Percentiles rank a stretch among this genome's conserved stretches.
These are phyloP conservation scores for Silurus lanzhouensis DNA, from an alignment of 2,797 vertebrate species.

Conservation along the genomic window DNA sequence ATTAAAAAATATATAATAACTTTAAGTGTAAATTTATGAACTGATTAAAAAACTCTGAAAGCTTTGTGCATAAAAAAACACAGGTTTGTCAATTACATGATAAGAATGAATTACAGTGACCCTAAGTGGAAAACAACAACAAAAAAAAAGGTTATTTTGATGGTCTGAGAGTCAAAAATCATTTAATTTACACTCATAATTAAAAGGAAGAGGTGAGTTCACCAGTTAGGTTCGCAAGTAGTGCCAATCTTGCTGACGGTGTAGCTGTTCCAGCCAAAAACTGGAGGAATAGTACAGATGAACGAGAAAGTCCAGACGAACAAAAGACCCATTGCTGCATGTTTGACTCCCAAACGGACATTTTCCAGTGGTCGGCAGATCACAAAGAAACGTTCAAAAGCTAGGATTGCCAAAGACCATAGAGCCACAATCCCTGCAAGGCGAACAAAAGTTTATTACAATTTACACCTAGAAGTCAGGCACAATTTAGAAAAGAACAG, in stretches of 20 bases:
- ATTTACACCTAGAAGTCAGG: neutral
- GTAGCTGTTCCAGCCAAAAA: conserved; percentile 90
- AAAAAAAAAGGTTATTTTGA: neutral
- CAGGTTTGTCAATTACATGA: neutral
- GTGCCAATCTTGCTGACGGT: conserved; percentile 90
- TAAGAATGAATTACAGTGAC: neutral
- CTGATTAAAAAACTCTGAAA: neutral
- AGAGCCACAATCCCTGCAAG: conserved; percentile 84
- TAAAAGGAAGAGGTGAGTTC: conserved; percentile 54
- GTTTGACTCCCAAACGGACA: conserved; percentile 72
- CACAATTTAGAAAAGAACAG: neutral
- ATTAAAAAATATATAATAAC: neutral
- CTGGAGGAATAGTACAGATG: conserved; percentile 86
- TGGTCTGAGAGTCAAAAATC: neutral
- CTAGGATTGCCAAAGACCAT: conserved; percentile 89
- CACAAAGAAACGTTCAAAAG: conserved; percentile 85
- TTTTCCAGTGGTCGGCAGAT: conserved; percentile 84
- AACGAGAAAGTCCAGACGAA: conserved; percentile 91
- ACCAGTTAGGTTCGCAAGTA: conserved; percentile 94
- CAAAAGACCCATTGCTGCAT: conserved; percentile 79
- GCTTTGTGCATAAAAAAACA: neutral
- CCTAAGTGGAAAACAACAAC: neutral
- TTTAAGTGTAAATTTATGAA: neutral
- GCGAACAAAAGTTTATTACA: conserved; percentile 15
- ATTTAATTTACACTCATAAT: neutral